Evolutionary conservation across 1,140 invertebrate species (phyloP).

Genomic region (Aricia agestis): DNA sequence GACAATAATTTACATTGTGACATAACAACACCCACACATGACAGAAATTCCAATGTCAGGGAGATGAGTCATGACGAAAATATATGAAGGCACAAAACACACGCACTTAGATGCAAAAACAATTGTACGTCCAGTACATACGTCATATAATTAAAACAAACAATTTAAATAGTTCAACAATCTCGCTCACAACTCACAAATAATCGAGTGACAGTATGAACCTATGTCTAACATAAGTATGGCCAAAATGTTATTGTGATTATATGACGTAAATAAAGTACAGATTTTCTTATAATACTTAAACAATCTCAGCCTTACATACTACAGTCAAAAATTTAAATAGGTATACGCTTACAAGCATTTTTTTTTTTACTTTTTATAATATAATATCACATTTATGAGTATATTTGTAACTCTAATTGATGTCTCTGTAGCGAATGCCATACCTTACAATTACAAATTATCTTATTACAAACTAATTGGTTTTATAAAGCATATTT

Average conservation of each 20-base stretch:
- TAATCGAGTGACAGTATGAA: neutral
- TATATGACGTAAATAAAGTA: conserved; percentile 11
- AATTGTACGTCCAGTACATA: conserved; percentile 13
- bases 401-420: conserved; percentile 62
- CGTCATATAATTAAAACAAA: conserved; percentile 16
- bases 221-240: neutral
- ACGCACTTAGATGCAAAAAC: conserved; percentile 16
- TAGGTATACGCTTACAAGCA: conserved; percentile 62
- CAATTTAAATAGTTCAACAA: neutral
- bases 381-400: conserved; percentile 70
- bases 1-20: conserved; percentile 10
- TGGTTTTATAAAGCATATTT: conserved; percentile 6
- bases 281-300: conserved; percentile 12
- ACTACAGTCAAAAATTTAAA: conserved; percentile 42
- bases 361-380: conserved; percentile 62
- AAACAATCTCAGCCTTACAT: conserved; percentile 42
- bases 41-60: neutral
- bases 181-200: neutral
- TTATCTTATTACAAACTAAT: conserved; percentile 27
- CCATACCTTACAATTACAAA: conserved; percentile 35
- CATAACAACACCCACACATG: conserved; percentile 1
- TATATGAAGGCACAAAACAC: conserved; percentile 22
- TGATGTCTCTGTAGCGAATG: conserved; percentile 45
- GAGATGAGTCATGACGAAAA: conserved; percentile 15
- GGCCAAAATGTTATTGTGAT: neutral